Base-by-base conservation (phyloP, 2,888 invertebrate genomes). In the Drosophila formosana region DNA sequence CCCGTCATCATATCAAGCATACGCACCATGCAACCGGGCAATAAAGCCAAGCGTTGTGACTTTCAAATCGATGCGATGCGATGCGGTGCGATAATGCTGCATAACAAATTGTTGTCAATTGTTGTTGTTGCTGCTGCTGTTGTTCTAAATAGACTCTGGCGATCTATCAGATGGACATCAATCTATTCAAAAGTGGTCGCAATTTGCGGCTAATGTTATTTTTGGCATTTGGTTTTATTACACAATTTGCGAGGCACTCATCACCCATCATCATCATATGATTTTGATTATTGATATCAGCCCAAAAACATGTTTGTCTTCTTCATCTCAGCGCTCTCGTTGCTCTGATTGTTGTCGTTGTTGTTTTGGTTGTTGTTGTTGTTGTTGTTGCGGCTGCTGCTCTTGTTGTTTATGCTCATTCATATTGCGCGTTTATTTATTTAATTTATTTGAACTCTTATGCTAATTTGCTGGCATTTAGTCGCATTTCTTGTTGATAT, bases 401-500 rank as follows among this genome's bases (percentile, higher is more conserved):
- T 50, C 30, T 57, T 58, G 11, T 70, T 74, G 63, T 55, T 77
- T 76, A 58, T 67, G 61, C 51, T 72, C 64, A 68, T 60, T 68
- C 67, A 72, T 61, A 70, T 68, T 66, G 62, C 66, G 66, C 68
- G 78, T 83, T 84, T 72, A 66, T 83, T 84, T 81, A 65, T 64
- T 71, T 70, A 62, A 75, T 70, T 69, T 67, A 70, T 83, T 87
- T 70, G 65, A 74, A 66, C 72, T 76, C 63, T 58, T 69, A 72
- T 87, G 85, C 88, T 83, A 87, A 83, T 87, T 83, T 62, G 70
- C 61, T 69, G 68, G 68, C 78, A 73, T 80, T 80, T 79, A 66
- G 69, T 66, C 66, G 77, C 63, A 55, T 37, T 76, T 72, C 63
- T 64, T 50, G 58, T 58, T 72, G 75, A 49, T 72, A 61, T 73